Evolutionary conservation across 2,113 vertebrate species (phyloP), one percentile per base, ranked within the genome.

Genomic region (Lampris megalopsis): DNA sequence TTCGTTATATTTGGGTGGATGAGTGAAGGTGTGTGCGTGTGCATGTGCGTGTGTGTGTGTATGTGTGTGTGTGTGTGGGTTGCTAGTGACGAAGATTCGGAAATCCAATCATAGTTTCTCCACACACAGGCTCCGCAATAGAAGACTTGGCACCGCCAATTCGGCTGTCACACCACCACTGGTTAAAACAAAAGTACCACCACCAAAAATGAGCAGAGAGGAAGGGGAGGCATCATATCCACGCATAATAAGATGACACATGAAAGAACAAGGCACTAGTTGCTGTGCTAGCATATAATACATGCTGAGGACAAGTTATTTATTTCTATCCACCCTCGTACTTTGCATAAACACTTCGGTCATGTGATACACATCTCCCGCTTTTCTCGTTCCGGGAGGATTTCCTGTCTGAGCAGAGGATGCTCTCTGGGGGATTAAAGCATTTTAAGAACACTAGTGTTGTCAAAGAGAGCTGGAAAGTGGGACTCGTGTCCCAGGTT

Each of bases 1-100:
- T 24, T 24, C 24, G 77, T 63, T 62, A 73, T 61, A 90, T 89
- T 77, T 83, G 83, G 24, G 76, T 78, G 70, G 76, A n/a, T 48
- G 10, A 3, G 47, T 13, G 59, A 38, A 6, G 69, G 73, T 42
- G 54, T 74, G 83, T 80, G 54, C 11, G 48, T 74, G 72, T 24
- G 60, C 71, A 58, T 71, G 62, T 52, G 59, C 52, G 49, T 38
- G 71, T 61, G 67, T 69, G 70, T 38, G 76, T 63, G 68, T 43
- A 66, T 60, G 73, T 75, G 67, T 70, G 63, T 65, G 69, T 37
- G 79, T 86, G 73, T 65, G 82, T 75, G 85, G 65, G 75, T 68
- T 54, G 75, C 71, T 82, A 67, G 77, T 92, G 85, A 84, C 86
- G 71, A 87, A 78, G 73, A 81, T 78, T 85, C 85, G 56, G 75